Evolutionary conservation across 2,113 vertebrate genomes (phyloP), one percentile per base, ranked within the genome.

Genomic region (Suncus etruscus): DNA sequence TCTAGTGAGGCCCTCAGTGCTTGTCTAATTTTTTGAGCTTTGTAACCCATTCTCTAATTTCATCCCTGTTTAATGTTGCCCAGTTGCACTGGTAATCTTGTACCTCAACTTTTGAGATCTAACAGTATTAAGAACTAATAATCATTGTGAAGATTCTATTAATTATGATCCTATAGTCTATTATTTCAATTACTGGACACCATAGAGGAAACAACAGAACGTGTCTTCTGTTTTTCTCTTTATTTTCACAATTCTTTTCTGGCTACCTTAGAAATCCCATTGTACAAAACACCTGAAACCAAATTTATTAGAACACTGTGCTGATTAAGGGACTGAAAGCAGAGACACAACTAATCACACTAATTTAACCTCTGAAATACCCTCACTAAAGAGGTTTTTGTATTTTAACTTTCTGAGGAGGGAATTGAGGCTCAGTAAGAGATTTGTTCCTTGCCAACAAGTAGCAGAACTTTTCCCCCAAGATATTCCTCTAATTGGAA

Each of bases 321-420:
- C 51, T 54, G 51, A 12, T 54, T 54, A 2, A 54, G 51, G 51
- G 51, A 8, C 51, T 54, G 51, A 54, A 54, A 12, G 51, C 51
- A 54, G 51, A 54, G 51, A 54, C 15, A 15, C 10, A 5, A 54
- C 51, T 54, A 54, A 54, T 10, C 51, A 54, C 11, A 54, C 63
- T 90, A 48, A 45, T 76, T 82, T 89, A 78, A 80, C 16, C 29
- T 22, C 11, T 68, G 39, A 0, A 69, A 1, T 87, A 63, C 11
- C 29, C 54, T 54, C 39, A 80, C 22, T 54, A 27, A 82, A 24
- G 32, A 83, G 16, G 15, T 68, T 68, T 84, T 51, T 73, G 31
- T 74, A 69, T 90, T 83, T 83, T 80, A 39, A 73, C 50, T 91
- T 73, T 92, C 75, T 14, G 32, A 78, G 81, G 74, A 93, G 20